Evolutionary conservation across 2,888 invertebrate genomes (phyloP).

Genomic region (Microplitis deprimator): DNA sequence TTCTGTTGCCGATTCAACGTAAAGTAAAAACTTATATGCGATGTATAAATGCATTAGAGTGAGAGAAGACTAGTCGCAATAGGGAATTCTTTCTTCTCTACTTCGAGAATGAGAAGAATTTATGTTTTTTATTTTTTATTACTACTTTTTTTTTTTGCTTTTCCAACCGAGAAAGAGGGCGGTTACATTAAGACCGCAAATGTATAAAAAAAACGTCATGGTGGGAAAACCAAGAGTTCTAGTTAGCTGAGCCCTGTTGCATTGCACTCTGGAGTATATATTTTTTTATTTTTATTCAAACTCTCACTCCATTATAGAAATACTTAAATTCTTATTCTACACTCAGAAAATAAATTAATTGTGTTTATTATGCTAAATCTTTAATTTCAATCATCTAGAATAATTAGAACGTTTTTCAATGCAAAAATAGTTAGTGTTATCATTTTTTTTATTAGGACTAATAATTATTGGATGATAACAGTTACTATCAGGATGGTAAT

Average conservation of each 20-base stretch:
- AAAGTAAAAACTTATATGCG: background rate
- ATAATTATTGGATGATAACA: no score
- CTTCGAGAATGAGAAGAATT: conserved; percentile 1
- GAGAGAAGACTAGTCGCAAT: background rate
- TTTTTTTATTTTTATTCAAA: background rate
- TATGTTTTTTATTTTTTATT: background rate
- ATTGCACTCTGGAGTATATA: background rate
- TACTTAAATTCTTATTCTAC: background rate
- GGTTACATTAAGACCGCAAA: conserved; percentile 11
- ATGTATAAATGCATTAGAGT: no score
- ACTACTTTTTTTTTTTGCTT: background rate
- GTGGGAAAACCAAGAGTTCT: background rate
- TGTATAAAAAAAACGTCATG: conserved; percentile 4
- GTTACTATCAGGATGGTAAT: no score
- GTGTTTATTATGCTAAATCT: no score
- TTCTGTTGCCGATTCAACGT: conserved; percentile 1
- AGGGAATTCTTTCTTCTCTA: conserved; percentile 9
- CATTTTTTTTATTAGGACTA: no score
- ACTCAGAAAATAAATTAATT: no score
- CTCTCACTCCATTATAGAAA: background rate
- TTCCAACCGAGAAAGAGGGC: background rate
- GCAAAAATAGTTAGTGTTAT: no score
- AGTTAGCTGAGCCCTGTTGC: conserved; percentile 13
- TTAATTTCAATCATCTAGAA: no score
- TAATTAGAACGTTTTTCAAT: no score